Evolutionary conservation across 2,797 vertebrate genomes (phyloP).

Genomic region (Syndactyla subalaris): DNA sequence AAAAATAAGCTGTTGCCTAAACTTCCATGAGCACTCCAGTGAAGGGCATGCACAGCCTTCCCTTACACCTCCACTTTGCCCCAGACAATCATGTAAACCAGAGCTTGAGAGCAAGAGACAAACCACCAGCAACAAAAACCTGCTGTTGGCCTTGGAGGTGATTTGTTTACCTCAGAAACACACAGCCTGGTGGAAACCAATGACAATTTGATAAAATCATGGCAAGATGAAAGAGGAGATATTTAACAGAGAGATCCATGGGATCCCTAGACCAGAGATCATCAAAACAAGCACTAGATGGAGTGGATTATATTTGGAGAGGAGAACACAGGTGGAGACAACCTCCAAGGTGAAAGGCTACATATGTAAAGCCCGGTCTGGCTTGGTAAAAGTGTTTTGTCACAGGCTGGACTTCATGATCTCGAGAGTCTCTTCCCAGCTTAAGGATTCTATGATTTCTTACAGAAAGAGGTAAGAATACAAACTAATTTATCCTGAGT

Average conservation of each 20-base stretch:
- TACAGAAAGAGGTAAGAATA: background rate
- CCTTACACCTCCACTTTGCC: background rate
- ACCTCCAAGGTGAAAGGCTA: background rate
- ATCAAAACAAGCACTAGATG: background rate
- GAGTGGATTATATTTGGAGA: background rate
- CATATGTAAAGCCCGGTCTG: accelerated
- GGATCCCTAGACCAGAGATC: background rate
- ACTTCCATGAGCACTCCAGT: background rate
- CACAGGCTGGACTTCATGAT: background rate
- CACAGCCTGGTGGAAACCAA: background rate
- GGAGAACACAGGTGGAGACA: background rate
- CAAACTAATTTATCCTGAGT: background rate
- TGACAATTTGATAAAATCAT: background rate
- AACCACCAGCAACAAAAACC: background rate
- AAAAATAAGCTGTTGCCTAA: background rate
- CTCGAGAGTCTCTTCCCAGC: background rate
- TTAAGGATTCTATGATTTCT: background rate
- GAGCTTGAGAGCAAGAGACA: background rate
- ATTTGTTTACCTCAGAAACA: background rate
- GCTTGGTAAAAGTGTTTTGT: background rate
- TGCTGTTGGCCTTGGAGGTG: background rate
- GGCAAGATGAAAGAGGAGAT: background rate
- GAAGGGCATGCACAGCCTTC: background rate
- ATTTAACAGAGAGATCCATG: background rate
- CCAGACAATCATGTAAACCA: background rate